Evolutionary conservation across 1,140 invertebrate genomes (phyloP).

Genomic region (Olivierus martensii): DNA sequence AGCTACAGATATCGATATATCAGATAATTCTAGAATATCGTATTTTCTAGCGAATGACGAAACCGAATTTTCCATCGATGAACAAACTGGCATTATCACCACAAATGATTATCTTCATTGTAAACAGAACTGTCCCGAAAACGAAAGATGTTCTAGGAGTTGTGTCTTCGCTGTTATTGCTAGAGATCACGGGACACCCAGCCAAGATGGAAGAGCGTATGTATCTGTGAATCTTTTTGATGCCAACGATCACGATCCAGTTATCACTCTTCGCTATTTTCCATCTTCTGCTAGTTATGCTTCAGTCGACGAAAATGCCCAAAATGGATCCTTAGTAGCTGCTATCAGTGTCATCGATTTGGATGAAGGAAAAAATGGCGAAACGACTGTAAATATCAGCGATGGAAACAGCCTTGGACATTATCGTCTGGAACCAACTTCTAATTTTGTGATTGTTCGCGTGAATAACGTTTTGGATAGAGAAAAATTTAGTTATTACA

Average conservation of each 20-base stretch:
- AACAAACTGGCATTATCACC: slow-evolving; percentile 68
- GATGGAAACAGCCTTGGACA: slow-evolving; percentile 79
- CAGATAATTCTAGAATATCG: slow-evolving; percentile 75
- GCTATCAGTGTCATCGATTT: slow-evolving; percentile 80
- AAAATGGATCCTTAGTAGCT: slow-evolving; percentile 74
- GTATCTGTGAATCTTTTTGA: slow-evolving; percentile 89
- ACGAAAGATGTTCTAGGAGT: slow-evolving; percentile 24
- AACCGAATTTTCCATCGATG: slow-evolving; percentile 67
- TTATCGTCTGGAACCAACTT: slow-evolving; percentile 67
- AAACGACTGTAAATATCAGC: slow-evolving; percentile 64
- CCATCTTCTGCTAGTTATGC: slow-evolving; percentile 54
- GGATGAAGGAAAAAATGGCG: slow-evolving; percentile 77
- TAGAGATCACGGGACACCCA: slow-evolving; percentile 72
- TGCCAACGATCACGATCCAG: slow-evolving; percentile 85
- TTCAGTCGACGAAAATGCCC: slow-evolving; percentile 83
- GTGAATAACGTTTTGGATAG: slow-evolving; percentile 81
- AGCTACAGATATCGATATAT: slow-evolving; percentile 78
- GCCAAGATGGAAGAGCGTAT: slow-evolving; percentile 84
- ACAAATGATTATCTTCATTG: slow-evolving; percentile 33
- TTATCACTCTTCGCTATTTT: slow-evolving; percentile 78
- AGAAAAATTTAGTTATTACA: slow-evolving; percentile 80
- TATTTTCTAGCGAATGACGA: slow-evolving; percentile 77
- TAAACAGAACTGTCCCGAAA: not conserved
- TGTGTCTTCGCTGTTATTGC: slow-evolving; percentile 90
- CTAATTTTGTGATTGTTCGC: slow-evolving; percentile 69